Percentiles rank a stretch among this genome's conserved stretches.
Conservation (phyloP, 2,113 vertebrate species). For the Psammodynastes pulverulentus region DNA sequence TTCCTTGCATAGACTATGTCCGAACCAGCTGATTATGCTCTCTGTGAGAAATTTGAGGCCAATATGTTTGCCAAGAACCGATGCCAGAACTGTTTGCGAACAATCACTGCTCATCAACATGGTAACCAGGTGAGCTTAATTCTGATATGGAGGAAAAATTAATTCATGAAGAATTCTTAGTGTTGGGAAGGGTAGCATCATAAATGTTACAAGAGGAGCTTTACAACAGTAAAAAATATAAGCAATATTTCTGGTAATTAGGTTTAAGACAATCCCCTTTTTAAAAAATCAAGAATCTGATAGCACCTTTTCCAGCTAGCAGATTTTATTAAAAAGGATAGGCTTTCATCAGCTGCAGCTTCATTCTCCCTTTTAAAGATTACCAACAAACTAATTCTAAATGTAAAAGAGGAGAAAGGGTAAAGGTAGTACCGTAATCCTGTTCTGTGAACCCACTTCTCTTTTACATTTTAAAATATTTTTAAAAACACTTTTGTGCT, state of each 20-base stretch:
- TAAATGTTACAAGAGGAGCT: conserved; percentile 13
- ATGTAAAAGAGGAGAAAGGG: background rate
- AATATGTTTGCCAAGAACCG: conserved; percentile 79
- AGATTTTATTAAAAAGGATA: background rate
- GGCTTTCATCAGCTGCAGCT: background rate
- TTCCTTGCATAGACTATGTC: conserved; percentile 69
- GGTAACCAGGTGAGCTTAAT: conserved; percentile 63
- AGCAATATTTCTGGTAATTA: background rate
- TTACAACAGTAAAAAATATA: background rate
- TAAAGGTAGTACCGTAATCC: background rate
- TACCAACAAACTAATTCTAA: background rate
- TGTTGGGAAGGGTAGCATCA: background rate
- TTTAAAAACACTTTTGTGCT: background rate
- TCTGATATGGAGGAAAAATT: background rate
- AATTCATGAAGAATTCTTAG: background rate
- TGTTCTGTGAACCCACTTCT: background rate
- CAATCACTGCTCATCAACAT: conserved; percentile 67
- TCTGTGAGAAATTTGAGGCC: conserved; percentile 78
- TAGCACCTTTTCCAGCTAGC: background rate
- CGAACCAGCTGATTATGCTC: conserved; percentile 54
- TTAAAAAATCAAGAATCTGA: background rate
- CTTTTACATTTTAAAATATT: background rate
- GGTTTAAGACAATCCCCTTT: background rate
- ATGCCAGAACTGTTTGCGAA: conserved; percentile 80
- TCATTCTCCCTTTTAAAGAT: background rate